Conservation (phyloP, 1,140 invertebrate species). For the Leptopilina clavipes region DNA sequence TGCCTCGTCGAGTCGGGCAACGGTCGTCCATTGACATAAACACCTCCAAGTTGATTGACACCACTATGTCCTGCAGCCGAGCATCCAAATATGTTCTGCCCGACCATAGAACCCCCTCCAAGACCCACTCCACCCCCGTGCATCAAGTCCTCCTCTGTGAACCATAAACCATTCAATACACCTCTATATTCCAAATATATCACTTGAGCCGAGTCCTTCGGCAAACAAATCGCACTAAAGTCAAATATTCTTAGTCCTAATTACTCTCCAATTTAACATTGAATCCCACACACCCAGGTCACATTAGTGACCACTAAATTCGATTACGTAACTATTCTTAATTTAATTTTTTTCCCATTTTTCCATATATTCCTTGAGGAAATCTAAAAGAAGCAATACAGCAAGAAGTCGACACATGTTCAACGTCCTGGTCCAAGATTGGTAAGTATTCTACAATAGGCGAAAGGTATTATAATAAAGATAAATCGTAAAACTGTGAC, state of each 20-base stretch:
- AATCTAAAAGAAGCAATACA: too few relatives aligned
- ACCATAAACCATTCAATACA: conserved; percentile 53
- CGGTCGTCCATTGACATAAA: conserved; percentile 98
- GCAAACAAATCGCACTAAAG: conserved; percentile 3
- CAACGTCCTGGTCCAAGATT: too few relatives aligned
- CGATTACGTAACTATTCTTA: too few relatives aligned
- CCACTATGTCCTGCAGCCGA: conserved; percentile 93
- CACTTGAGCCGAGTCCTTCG: not conserved
- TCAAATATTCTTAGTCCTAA: conserved; percentile 28
- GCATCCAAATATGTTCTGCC: conserved; percentile 83
- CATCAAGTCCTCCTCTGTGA: conserved; percentile 74
- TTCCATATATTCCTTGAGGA: too few relatives aligned
- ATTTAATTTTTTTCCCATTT: too few relatives aligned
- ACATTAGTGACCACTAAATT: too few relatives aligned
- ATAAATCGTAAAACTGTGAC: too few relatives aligned
- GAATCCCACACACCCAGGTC: not conserved
- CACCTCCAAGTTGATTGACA: conserved; percentile 98
- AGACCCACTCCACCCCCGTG: conserved; percentile 71
- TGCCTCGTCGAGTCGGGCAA: conserved; percentile 97
- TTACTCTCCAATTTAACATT: not conserved
- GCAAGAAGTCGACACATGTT: too few relatives aligned
- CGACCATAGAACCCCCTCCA: conserved; percentile 73
- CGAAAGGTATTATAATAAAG: too few relatives aligned
- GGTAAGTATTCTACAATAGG: too few relatives aligned
- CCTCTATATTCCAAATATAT: not conserved